phyloP scores from a whole-genome alignment of 1,140 invertebrate genomes.

The Drosophila pallidifrons region DNA sequence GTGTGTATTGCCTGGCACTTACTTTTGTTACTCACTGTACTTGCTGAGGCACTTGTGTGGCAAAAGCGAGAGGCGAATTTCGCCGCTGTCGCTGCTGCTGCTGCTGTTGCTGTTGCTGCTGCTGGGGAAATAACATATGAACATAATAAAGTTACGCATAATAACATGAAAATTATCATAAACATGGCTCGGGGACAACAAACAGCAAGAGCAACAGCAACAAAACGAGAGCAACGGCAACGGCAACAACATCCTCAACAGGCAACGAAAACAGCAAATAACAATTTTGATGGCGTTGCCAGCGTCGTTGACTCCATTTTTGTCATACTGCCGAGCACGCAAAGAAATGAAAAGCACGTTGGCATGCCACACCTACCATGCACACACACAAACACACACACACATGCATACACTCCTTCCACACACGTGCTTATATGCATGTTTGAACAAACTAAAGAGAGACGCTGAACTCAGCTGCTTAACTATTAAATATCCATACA shows the following conservation, averaged over 20 bases:
- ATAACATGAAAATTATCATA: slow-evolving; percentile 50
- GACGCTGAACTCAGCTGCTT: slow-evolving; percentile 3
- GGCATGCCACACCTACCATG: slow-evolving; percentile 5
- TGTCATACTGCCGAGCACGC: slow-evolving; percentile 22
- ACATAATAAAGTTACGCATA: slow-evolving; percentile 39
- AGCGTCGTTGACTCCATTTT: slow-evolving; percentile 17
- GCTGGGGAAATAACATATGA: slow-evolving; percentile 31
- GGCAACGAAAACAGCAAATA: slow-evolving; percentile 10
- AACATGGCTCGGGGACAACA: slow-evolving; percentile 32
- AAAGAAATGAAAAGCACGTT: slow-evolving; percentile 16
- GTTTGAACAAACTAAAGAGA: not conserved
- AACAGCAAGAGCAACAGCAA: not conserved
- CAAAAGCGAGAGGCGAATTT: too few relatives aligned
- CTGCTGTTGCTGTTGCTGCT: not conserved
- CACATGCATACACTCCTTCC: not conserved
- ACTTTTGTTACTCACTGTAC: not conserved
- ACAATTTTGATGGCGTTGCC: slow-evolving; percentile 31
- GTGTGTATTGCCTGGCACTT: not conserved
- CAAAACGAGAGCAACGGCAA: too few relatives aligned
- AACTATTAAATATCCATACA: slow-evolving; percentile 14
- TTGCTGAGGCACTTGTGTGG: too few relatives aligned
- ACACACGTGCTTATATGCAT: too few relatives aligned
- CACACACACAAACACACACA: not conserved
- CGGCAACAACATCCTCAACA: not conserved
- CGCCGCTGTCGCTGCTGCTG: slow-evolving; percentile 1